A percentile compares a stretch with the other conserved stretches of the same genome.
phyloP scores from a whole-genome alignment of 2,888 invertebrate genomes.

The Horisme vitalbata region DNA sequence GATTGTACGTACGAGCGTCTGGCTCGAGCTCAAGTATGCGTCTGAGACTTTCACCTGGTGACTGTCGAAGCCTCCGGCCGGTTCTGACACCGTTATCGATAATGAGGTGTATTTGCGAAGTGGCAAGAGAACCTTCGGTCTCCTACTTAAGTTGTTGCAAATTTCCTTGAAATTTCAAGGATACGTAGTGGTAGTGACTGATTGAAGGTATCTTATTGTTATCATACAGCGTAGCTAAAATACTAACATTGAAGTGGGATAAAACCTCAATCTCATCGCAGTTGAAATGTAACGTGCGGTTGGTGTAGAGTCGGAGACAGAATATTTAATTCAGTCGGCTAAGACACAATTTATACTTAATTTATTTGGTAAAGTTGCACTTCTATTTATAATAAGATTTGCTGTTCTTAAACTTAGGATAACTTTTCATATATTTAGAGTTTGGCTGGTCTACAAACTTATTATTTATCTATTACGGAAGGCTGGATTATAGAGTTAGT shows the following conservation, averaged over 20 bases:
- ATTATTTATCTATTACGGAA: too few relatives aligned
- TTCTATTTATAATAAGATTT: too few relatives aligned
- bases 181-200: constrained; percentile 16
- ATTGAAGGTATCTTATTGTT: constrained; percentile 27
- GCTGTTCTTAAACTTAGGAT: too few relatives aligned
- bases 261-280: constrained; percentile 1
- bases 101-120: constrained; percentile 59
- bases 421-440: too few relatives aligned
- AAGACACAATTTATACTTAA: constrained; percentile 19
- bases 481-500: too few relatives aligned
- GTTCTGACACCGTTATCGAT: constrained; percentile 74
- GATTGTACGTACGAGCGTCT: constrained; percentile 52
- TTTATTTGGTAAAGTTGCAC: background rate
- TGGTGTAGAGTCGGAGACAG: constrained; percentile 18
- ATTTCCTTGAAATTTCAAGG: constrained; percentile 27
- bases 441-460: too few relatives aligned
- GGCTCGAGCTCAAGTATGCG: constrained; percentile 61
- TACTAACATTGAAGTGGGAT: constrained; percentile 6
- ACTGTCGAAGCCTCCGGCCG: constrained; percentile 64
- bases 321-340: constrained; percentile 10
- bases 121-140: constrained; percentile 45
- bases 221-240: constrained; percentile 15
- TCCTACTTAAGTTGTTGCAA: constrained; percentile 29
- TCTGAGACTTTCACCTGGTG: constrained; percentile 77
- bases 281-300: constrained; percentile 12